A percentile compares a stretch with the other conserved stretches of the same genome.
These are phyloP conservation scores for Callipepla squamata DNA, from an alignment of 2,113 vertebrate genomes.

Conservation along the genomic window DNA sequence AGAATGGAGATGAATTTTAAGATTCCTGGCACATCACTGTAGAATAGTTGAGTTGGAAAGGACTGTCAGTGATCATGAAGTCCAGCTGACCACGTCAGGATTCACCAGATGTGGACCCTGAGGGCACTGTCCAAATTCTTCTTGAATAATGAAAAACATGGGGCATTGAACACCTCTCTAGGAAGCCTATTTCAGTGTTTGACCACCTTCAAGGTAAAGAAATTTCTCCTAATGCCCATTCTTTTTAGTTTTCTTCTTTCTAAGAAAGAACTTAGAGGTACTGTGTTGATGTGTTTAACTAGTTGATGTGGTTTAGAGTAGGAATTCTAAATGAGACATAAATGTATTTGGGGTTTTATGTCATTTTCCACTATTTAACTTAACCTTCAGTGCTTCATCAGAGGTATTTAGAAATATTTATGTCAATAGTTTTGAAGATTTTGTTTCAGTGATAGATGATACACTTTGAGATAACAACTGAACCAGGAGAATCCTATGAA, in stretches of 20 bases:
- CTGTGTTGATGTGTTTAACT: not conserved
- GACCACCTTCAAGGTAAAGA: not conserved
- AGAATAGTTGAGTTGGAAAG: not conserved
- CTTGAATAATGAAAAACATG: not conserved
- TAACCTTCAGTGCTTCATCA: not conserved
- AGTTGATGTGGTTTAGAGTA: not conserved
- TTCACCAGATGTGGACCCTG: not conserved
- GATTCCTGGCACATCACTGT: not conserved
- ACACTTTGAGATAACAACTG: not conserved
- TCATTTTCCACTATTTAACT: not conserved
- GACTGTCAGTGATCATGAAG: not conserved
- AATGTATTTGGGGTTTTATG: not conserved
- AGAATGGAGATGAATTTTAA: not conserved
- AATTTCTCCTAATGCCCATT: not conserved
- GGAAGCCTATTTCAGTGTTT: not conserved
- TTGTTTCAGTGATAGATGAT: not conserved
- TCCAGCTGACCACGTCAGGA: not conserved
- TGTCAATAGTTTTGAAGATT: not conserved
- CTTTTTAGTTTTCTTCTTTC: not conserved
- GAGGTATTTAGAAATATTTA: not conserved
- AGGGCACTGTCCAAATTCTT: not conserved
- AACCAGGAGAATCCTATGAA: not conserved
- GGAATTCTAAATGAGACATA: not conserved
- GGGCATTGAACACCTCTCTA: not conserved
- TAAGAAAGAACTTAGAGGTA: not conserved